Conservation (phyloP, 2,113 vertebrate genomes). For the Anser brachyrhynchus region DNA sequence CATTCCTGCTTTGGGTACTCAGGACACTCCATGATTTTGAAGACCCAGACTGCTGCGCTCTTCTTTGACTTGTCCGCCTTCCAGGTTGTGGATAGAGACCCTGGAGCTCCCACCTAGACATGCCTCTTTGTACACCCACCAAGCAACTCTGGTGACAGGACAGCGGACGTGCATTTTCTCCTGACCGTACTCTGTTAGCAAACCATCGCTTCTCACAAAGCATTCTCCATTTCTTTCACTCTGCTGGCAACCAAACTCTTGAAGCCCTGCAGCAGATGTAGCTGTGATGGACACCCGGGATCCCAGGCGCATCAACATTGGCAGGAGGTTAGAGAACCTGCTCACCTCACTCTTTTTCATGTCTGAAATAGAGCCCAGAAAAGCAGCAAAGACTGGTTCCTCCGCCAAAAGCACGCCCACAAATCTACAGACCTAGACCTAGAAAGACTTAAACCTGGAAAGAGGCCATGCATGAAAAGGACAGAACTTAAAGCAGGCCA, state of each 20-base stretch:
- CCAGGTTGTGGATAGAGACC: neutral
- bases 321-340: neutral
- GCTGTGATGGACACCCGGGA: neutral
- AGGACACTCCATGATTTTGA: fast-evolving
- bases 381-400: neutral
- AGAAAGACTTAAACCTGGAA: conserved; percentile 39
- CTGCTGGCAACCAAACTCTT: too few species aligned
- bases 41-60: neutral
- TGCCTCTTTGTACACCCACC: fast-evolving
- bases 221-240: neutral
- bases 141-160: neutral
- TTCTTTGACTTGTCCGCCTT: fast-evolving
- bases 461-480: neutral
- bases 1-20: fast-evolving
- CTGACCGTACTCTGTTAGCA: neutral
- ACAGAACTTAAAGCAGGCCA: neutral
- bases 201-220: fast-evolving
- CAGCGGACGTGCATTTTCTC: neutral
- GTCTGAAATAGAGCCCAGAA: conserved; percentile 10
- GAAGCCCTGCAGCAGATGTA: neutral
- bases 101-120: neutral
- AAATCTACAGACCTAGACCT: neutral
- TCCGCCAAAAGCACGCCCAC: neutral
- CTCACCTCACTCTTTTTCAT: neutral
- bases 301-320: neutral